A percentile compares a stretch with the other conserved stretches of the same genome.
Conservation (phyloP, 92 coral and sea anemone species). For the Porites divaricata region DNA sequence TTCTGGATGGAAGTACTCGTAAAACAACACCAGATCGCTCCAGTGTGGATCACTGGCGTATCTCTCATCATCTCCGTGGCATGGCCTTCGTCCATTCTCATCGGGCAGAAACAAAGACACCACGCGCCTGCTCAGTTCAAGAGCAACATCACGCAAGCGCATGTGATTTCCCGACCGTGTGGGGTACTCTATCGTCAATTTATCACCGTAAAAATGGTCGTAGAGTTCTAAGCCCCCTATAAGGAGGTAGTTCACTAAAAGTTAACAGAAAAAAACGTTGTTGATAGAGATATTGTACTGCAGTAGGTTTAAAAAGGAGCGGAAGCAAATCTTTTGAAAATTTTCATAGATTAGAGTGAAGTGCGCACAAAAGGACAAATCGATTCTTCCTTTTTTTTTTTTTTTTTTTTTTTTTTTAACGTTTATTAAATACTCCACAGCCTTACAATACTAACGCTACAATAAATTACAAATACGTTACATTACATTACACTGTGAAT, state of each 20-base stretch:
- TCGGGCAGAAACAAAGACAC: conserved; percentile 85
- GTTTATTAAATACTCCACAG: no score
- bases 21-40: conserved; percentile 94
- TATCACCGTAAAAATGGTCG: conserved; percentile 90
- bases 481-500: no score
- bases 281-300: no score
- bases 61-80: conserved; percentile 88
- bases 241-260: conserved; percentile 81
- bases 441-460: no score
- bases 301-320: no score
- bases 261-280: no score
- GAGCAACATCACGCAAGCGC: conserved; percentile 94
- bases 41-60: conserved; percentile 86
- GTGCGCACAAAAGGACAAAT: no score
- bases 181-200: conserved; percentile 88
- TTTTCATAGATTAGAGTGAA: no score
- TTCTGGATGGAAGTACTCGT: conserved; percentile 97
- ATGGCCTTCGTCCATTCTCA: conserved; percentile 88
- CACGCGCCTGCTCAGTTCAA: conserved; percentile 89
- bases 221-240: conserved; percentile 94
- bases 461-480: no score
- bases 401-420: no score
- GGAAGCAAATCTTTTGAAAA: no score
- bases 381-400: no score
- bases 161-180: conserved; percentile 94